phyloP scores from a whole-genome alignment of 2,888 invertebrate genomes.

The Drosophila aldrichi region DNA sequence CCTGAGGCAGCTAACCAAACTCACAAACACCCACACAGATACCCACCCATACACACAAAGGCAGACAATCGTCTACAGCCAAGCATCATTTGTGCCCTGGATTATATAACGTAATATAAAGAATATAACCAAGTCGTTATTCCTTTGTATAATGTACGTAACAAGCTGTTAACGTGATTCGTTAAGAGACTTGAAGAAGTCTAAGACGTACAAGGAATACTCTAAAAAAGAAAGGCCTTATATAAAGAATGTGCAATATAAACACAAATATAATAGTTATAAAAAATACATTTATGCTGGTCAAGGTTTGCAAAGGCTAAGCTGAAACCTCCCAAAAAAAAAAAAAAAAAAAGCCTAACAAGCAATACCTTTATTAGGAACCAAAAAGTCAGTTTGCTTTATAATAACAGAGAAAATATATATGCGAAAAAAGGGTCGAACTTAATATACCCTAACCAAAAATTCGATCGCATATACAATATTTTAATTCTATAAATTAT shows the following conservation, averaged over 20 bases:
- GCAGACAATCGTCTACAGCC: constrained; percentile 13
- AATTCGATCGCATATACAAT: no score
- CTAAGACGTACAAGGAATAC: background rate
- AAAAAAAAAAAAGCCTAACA: background rate
- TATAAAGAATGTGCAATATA: no score
- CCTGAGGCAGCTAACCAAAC: constrained; percentile 2
- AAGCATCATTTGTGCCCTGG: constrained; percentile 22
- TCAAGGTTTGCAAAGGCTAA: background rate
- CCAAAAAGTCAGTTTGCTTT: background rate
- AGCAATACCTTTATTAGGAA: background rate
- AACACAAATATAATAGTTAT: background rate
- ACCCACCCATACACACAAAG: background rate
- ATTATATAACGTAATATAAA: constrained; percentile 29
- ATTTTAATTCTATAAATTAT: no score
- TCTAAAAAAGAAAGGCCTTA: background rate
- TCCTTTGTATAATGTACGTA: constrained; percentile 36
- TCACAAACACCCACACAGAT: background rate
- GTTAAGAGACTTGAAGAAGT: background rate
- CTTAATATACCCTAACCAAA: no score
- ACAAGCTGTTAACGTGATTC: constrained; percentile 35
- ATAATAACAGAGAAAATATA: no score
- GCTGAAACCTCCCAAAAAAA: background rate
- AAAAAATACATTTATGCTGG: background rate
- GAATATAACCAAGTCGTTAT: constrained; percentile 35
- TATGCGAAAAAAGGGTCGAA: no score